These are phyloP conservation scores for Erebia aethiops DNA, from an alignment of 2,888 invertebrate species.

Conservation along the genomic window DNA sequence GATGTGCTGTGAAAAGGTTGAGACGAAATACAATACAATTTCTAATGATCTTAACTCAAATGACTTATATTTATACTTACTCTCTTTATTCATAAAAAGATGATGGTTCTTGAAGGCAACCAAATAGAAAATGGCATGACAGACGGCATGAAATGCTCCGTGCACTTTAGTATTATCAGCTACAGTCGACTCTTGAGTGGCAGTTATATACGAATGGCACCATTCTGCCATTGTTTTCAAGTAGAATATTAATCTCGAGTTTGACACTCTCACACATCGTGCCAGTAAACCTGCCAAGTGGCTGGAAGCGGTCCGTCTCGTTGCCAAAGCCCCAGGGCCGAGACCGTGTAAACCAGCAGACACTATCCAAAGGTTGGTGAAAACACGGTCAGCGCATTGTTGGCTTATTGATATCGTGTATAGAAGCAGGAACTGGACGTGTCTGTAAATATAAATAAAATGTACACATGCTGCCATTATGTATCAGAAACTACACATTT, in stretches of 20 bases:
- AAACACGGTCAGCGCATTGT: constrained; percentile 68
- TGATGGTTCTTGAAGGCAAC: constrained; percentile 95
- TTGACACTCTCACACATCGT: constrained; percentile 69
- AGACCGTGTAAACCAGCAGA: constrained; percentile 67
- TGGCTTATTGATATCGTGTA: constrained; percentile 78
- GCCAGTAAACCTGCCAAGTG: constrained; percentile 75
- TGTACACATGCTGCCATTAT: no score
- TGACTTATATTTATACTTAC: neutral
- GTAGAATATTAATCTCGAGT: constrained; percentile 64
- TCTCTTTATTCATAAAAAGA: constrained; percentile 87
- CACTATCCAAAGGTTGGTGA: constrained; percentile 68
- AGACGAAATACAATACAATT: no score
- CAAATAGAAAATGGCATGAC: constrained; percentile 96
- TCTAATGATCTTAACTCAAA: no score
- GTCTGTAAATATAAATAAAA: constrained; percentile 56
- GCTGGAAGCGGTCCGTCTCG: constrained; percentile 68
- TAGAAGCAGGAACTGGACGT: constrained; percentile 75
- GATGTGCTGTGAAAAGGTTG: no score
- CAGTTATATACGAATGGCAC: constrained; percentile 92
- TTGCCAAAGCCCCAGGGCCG: constrained; percentile 66
- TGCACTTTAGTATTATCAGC: constrained; percentile 85
- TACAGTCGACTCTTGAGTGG: constrained; percentile 80
- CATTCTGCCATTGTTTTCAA: constrained; percentile 87
- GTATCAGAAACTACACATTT: no score
- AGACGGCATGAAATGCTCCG: constrained; percentile 94